Evolutionary conservation across 2,113 vertebrate species (phyloP).

Genomic region (Raphicerus campestris): DNA sequence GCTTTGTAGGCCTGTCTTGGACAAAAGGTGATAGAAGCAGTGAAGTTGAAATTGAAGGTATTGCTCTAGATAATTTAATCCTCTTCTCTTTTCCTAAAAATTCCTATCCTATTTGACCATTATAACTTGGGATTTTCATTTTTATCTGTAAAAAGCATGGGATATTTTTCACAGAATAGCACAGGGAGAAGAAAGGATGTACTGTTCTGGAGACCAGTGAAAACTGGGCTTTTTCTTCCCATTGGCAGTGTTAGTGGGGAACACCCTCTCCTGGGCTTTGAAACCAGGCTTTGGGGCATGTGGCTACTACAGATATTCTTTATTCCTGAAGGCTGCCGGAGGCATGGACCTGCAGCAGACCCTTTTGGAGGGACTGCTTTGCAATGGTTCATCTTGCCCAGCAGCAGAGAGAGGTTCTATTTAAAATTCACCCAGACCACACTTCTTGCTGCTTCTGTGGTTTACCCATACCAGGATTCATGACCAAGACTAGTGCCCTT

Average conservation of each 20-base stretch:
- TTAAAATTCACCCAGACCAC: background rate
- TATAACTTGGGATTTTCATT: background rate
- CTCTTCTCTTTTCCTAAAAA: background rate
- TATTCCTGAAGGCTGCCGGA: background rate
- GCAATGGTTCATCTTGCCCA: background rate
- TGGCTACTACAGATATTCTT: background rate
- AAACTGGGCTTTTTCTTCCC: background rate
- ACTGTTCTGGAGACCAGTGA: background rate
- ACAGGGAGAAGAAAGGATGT: background rate
- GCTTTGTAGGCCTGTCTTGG: background rate
- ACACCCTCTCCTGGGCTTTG: background rate
- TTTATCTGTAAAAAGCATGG: background rate
- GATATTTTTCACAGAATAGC: background rate
- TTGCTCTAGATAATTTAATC: background rate
- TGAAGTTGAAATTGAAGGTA: background rate
- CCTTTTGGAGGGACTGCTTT: background rate
- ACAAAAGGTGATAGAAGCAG: background rate
- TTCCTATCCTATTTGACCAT: background rate
- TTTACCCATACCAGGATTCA: background rate
- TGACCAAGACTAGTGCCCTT: background rate
- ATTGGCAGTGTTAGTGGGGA: background rate
- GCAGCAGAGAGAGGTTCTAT: background rate
- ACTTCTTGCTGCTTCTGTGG: background rate
- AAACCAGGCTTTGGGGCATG: background rate
- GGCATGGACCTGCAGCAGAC: background rate